A percentile compares a stretch with the other conserved stretches of the same genome.
phyloP scores from a whole-genome alignment of 2,888 invertebrate species.

The Hermaeophaga mercurialis region DNA sequence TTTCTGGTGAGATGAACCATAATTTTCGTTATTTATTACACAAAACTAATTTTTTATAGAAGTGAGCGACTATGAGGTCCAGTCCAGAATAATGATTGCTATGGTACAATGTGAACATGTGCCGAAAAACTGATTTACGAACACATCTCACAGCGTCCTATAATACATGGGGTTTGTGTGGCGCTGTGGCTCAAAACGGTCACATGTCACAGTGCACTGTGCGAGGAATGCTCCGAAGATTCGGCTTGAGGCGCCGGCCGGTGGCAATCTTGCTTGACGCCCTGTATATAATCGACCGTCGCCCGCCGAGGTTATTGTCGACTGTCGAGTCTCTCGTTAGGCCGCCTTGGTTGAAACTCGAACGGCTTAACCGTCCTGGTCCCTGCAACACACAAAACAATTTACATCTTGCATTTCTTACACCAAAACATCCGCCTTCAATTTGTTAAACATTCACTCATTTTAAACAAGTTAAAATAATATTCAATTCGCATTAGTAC shows the following conservation, averaged over 20 bases:
- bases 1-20: slow-evolving; percentile 50
- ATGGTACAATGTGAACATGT: slow-evolving; percentile 43
- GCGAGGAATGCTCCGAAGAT: slow-evolving; percentile 53
- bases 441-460: too few species aligned
- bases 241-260: slow-evolving; percentile 40
- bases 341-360: slow-evolving; percentile 43
- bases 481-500: too few species aligned
- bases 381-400: slow-evolving; percentile 25
- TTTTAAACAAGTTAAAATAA: too few species aligned
- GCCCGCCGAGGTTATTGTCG: slow-evolving; percentile 51
- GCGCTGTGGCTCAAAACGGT: slow-evolving; percentile 32
- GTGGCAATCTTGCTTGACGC: slow-evolving; percentile 35
- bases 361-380: slow-evolving; percentile 39
- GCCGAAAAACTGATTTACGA: slow-evolving; percentile 34
- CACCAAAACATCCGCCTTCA: too few species aligned
- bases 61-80: slow-evolving; percentile 50
- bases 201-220: slow-evolving; percentile 44
- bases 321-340: slow-evolving; percentile 51
- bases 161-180: slow-evolving; percentile 30
- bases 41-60: slow-evolving; percentile 54
- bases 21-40: slow-evolving; percentile 52
- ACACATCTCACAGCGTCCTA: slow-evolving; percentile 39
- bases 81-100: slow-evolving; percentile 48
- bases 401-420: slow-evolving; percentile 1
- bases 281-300: slow-evolving; percentile 34